phyloP scores from a whole-genome alignment of 2,113 vertebrate genomes.

The Geococcyx californianus region DNA sequence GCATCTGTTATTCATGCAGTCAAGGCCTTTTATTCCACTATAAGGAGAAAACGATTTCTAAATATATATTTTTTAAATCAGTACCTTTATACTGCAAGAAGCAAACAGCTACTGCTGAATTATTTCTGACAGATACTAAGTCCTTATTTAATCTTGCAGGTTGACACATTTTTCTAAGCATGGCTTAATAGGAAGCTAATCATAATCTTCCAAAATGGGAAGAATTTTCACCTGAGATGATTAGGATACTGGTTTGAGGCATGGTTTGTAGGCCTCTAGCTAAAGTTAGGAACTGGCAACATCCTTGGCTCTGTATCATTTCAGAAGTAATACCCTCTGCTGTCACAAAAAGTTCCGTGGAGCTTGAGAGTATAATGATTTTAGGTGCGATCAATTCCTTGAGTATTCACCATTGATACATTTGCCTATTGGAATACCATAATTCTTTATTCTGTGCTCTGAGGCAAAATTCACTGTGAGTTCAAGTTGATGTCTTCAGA shows the following conservation, averaged over 20 bases:
- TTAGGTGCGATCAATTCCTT: not conserved
- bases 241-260: conserved; percentile 31
- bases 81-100: not conserved
- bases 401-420: not conserved
- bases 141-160: conserved; percentile 29
- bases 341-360: conserved; percentile 7
- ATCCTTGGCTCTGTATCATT: conserved; percentile 8
- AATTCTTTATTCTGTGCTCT: not conserved
- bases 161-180: conserved; percentile 43
- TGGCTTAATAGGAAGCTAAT: conserved; percentile 37
- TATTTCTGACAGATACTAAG: conserved; percentile 30
- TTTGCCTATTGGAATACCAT: not conserved
- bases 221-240: conserved; percentile 49
- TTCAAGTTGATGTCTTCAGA: not conserved
- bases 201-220: conserved; percentile 25
- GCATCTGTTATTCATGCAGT: conserved; percentile 21
- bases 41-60: conserved; percentile 27
- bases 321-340: conserved; percentile 50
- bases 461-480: not conserved
- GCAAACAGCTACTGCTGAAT: conserved; percentile 31
- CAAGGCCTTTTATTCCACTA: conserved; percentile 37
- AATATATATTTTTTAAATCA: conserved; percentile 30
- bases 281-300: conserved; percentile 48
- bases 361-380: not conserved
- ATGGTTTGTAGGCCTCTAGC: not conserved